Conservation (phyloP, 2,797 vertebrate genomes). For the Scolopax bukidnonensis region DNA sequence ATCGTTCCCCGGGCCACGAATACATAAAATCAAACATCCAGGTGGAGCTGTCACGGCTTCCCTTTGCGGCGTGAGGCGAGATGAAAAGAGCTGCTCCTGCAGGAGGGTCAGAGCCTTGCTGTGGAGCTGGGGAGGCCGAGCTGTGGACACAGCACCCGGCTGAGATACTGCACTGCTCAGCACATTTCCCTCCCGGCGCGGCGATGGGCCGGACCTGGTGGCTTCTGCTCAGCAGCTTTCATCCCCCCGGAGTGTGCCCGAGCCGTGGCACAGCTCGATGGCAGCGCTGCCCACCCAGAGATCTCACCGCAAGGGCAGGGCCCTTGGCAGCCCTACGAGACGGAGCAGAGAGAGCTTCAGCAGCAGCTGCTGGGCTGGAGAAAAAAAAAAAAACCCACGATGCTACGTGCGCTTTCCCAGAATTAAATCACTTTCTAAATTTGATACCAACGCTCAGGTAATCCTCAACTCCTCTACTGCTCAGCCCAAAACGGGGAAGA, state of each 20-base stretch:
- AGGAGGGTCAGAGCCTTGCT: slow-evolving; percentile 43
- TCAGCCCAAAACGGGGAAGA: neutral
- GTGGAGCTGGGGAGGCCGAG: slow-evolving; percentile 44
- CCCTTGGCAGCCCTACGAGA: slow-evolving; percentile 47
- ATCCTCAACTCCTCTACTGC: neutral
- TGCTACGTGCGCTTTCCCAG: neutral
- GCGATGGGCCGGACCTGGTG: slow-evolving; percentile 67
- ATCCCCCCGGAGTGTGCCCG: neutral
- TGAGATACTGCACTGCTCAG: slow-evolving; percentile 68
- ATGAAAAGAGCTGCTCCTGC: slow-evolving; percentile 29
- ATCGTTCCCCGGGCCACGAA: slow-evolving; percentile 59
- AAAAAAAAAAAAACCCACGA: neutral
- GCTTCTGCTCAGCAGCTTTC: slow-evolving; percentile 53
- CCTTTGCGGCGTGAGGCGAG: neutral
- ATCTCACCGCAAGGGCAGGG: slow-evolving; percentile 80
- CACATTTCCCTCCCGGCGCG: slow-evolving; percentile 74
- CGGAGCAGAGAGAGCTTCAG: neutral
- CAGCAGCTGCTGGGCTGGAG: slow-evolving; percentile 1
- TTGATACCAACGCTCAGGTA: neutral
- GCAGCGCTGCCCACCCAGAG: slow-evolving; percentile 35
- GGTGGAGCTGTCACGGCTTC: slow-evolving; percentile 34
- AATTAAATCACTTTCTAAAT: neutral
- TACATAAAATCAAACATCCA: neutral
- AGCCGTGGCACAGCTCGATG: slow-evolving; percentile 13
- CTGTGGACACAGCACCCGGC: slow-evolving; percentile 1